Percentiles rank a stretch among this genome's conserved stretches.
These are phyloP conservation scores for Plecturocebus donacophilus DNA, from an alignment of 2,113 vertebrate species.

Conservation along the genomic window DNA sequence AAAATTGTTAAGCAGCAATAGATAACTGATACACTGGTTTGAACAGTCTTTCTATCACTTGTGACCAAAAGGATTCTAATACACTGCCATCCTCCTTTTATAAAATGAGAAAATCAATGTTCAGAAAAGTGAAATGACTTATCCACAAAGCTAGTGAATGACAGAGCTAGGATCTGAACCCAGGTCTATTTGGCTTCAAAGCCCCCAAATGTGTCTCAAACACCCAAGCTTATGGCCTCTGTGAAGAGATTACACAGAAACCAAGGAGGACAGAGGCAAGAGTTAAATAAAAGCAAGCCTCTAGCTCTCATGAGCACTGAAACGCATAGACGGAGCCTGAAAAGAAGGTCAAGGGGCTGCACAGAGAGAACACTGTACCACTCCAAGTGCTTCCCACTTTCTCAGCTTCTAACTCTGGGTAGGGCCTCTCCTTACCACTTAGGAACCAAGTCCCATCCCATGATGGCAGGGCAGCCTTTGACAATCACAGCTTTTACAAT, in stretches of 20 bases:
- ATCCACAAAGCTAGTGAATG: background rate
- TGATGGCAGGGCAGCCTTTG: background rate
- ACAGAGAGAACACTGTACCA: background rate
- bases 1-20: background rate
- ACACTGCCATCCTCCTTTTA: background rate
- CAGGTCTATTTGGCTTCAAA: background rate
- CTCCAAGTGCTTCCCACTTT: background rate
- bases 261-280: background rate
- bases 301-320: background rate
- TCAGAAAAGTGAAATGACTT: constrained; percentile 13
- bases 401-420: background rate
- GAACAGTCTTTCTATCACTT: background rate
- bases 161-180: background rate
- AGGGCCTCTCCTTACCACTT: background rate
- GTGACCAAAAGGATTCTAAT: background rate
- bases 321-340: background rate
- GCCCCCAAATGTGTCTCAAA: background rate
- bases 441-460: background rate
- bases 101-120: background rate
- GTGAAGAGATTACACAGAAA: background rate
- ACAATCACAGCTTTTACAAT: background rate
- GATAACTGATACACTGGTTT: background rate
- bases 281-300: background rate
- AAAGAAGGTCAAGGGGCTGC: background rate
- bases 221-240: background rate